Percentiles rank a stretch among this genome's conserved stretches.
Evolutionary conservation across 2,113 vertebrate species (phyloP).

Genomic region (Poeciliopsis turrubarensis): DNA sequence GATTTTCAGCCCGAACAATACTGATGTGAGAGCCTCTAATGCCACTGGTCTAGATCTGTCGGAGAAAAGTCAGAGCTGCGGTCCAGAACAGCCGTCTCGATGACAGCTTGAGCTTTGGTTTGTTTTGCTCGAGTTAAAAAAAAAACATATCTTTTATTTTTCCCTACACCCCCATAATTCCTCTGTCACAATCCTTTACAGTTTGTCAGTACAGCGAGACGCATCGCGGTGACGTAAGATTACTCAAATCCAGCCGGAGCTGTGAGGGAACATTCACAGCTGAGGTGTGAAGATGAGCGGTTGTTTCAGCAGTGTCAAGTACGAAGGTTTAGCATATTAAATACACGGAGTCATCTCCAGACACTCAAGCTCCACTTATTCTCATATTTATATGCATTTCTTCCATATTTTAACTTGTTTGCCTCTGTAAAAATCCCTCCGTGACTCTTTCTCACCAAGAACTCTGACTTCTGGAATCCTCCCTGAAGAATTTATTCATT

Average conservation of each 20-base stretch:
- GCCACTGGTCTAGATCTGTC: slow-evolving; percentile 1
- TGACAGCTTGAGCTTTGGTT: neutral
- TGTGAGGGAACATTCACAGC: slow-evolving; percentile 27
- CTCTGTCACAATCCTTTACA: neutral
- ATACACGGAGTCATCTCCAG: neutral
- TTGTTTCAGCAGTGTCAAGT: neutral
- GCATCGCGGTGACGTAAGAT: neutral
- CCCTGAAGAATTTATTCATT: neutral
- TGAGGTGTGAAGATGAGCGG: slow-evolving; percentile 12
- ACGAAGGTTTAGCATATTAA: neutral
- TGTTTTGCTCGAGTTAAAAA: slow-evolving; percentile 1
- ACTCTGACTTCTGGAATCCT: neutral
- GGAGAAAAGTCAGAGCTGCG: neutral
- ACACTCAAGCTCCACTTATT: neutral
- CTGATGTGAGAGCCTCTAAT: neutral
- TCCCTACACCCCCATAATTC: neutral
- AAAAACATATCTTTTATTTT: too few species aligned
- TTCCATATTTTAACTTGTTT: neutral
- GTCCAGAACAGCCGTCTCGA: neutral
- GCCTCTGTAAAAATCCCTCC: slow-evolving; percentile 1
- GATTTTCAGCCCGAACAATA: neutral
- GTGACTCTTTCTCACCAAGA: too few species aligned
- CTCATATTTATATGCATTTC: slow-evolving; percentile 7
- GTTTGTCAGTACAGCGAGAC: neutral
- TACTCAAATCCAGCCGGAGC: slow-evolving; percentile 23